These are phyloP conservation scores for Anoplophora glabripennis DNA, from an alignment of 1,140 invertebrate species.

Conservation along the genomic window DNA sequence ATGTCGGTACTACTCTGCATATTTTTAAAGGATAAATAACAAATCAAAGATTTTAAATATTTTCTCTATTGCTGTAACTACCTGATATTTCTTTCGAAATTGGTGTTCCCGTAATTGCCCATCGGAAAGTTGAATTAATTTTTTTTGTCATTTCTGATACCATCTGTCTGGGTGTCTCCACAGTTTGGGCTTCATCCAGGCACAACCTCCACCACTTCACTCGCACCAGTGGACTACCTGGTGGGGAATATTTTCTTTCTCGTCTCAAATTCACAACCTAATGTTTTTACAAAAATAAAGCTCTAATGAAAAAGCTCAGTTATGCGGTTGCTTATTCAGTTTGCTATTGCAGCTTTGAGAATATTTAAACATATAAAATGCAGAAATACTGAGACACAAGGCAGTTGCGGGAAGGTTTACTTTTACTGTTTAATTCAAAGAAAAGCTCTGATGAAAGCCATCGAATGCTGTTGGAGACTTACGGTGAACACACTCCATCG, in stretches of 20 bases:
- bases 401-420: too few species aligned
- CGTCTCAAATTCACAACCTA: conserved; percentile 49
- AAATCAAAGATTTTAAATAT: background rate
- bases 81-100: conserved; percentile 63
- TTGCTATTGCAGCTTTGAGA: too few species aligned
- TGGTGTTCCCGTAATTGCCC: conserved; percentile 79
- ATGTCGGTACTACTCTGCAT: too few species aligned
- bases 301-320: too few species aligned
- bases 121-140: conserved; percentile 61
- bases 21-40: background rate
- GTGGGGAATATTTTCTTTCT: conserved; percentile 59
- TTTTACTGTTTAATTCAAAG: too few species aligned
- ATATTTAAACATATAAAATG: too few species aligned
- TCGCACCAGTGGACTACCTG: conserved; percentile 61
- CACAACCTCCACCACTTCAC: conserved; percentile 77
- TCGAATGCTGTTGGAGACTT: too few species aligned
- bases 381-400: too few species aligned
- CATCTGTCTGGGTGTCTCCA: conserved; percentile 60
- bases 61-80: conserved; percentile 33
- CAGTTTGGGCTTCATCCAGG: conserved; percentile 82
- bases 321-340: too few species aligned
- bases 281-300: conserved; percentile 9
- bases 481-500: too few species aligned
- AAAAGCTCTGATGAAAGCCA: too few species aligned
- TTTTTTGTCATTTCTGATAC: conserved; percentile 63